Conservation (phyloP, 2,113 vertebrate species). For the Cardinalis cardinalis region DNA sequence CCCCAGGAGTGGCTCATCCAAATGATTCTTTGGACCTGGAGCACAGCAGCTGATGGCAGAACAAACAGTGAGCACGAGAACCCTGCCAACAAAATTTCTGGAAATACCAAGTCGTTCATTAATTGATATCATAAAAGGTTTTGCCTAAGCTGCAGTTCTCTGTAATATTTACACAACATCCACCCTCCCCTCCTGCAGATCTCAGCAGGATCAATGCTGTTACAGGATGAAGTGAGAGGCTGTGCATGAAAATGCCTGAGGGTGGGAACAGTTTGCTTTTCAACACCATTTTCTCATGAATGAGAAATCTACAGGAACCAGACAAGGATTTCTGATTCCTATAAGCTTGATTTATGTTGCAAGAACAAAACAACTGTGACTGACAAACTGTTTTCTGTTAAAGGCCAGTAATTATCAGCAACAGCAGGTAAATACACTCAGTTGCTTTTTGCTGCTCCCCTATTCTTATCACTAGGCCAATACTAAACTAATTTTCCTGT, state of each 20-base stretch:
- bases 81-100: not conserved
- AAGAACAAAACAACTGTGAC: not conserved
- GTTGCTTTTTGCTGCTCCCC: not conserved
- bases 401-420: not conserved
- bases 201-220: not conserved
- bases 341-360: not conserved
- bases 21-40: not conserved
- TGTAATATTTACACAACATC: not conserved
- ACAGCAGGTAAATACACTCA: not conserved
- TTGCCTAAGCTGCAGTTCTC: not conserved
- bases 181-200: not conserved
- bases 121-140: not conserved
- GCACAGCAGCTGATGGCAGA: not conserved
- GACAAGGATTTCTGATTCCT: not conserved
- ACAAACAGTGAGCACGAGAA: rapidly evolving
- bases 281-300: not conserved
- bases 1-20: not conserved
- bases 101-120: not conserved
- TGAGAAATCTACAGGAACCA: not conserved
- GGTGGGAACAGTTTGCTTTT: not conserved
- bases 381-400: not conserved
- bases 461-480: not conserved
- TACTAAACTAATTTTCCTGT: not conserved
- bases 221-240: not conserved
- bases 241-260: not conserved